phyloP scores from a whole-genome alignment of 2,113 vertebrate genomes.

The Saccopteryx bilineata region DNA sequence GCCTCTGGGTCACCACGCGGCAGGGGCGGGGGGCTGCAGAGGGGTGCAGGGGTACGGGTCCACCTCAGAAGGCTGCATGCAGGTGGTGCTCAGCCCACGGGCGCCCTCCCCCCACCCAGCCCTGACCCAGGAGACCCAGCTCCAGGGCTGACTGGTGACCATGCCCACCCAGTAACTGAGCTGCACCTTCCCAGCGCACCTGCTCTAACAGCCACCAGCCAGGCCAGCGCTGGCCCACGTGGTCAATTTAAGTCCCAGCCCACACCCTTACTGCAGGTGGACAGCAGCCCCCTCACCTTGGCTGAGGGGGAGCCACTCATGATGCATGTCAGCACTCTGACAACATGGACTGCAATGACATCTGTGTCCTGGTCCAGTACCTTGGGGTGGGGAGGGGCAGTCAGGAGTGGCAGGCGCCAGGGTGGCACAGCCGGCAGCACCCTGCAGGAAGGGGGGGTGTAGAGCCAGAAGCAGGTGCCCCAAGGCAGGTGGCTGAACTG shows the following conservation, averaged over 20 bases:
- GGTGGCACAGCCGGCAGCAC: background rate
- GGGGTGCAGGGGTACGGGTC: background rate
- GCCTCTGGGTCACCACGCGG: background rate
- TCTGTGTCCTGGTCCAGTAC: constrained; percentile 90
- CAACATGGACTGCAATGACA: constrained; percentile 94
- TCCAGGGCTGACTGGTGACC: background rate
- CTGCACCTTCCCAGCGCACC: background rate
- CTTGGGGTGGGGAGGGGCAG: constrained; percentile 82
- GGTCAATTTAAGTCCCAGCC: background rate
- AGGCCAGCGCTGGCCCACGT: background rate
- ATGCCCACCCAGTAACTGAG: background rate
- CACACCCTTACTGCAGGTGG: rapidly evolving
- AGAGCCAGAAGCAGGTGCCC: background rate
- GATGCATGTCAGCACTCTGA: constrained; percentile 95
- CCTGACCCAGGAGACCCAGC: background rate
- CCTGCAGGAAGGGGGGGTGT: background rate
- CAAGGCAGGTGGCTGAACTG: background rate
- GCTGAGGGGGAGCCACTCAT: constrained; percentile 96
- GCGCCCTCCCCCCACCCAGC: background rate
- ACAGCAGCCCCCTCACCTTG: constrained; percentile 89
- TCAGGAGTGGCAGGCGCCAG: constrained; percentile 39
- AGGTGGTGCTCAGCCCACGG: background rate
- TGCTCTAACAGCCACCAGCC: background rate
- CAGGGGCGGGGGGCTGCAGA: background rate
- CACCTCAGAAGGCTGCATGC: background rate